These are phyloP conservation scores for Sebastes aleutianus DNA, from an alignment of 2,797 vertebrate species.

Conservation along the genomic window DNA sequence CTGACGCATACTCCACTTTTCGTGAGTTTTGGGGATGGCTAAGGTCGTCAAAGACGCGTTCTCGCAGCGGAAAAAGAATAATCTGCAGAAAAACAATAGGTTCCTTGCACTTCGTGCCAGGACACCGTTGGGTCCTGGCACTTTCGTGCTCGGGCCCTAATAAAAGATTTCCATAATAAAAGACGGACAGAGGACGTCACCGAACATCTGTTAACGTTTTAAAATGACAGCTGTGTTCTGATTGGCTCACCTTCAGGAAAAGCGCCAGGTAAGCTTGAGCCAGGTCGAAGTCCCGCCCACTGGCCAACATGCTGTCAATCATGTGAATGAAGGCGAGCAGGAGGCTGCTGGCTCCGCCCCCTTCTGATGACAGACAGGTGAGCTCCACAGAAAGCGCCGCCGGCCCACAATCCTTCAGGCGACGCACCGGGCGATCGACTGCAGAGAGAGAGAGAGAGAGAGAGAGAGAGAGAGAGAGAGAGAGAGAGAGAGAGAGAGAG, in stretches of 20 bases:
- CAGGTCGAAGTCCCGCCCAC: slow-evolving; percentile 90
- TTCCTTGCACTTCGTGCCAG: no score
- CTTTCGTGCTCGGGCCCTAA: no score
- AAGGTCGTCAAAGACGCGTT: no score
- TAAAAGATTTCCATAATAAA: slow-evolving; percentile 23
- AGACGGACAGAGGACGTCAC: background rate
- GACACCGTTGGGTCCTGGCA: no score
- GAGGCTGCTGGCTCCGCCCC: slow-evolving; percentile 82
- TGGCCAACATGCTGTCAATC: slow-evolving; percentile 87
- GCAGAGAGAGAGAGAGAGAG: background rate
- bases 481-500: background rate
- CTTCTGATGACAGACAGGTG: slow-evolving; percentile 84
- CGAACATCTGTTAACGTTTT: no score
- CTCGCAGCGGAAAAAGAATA: no score
- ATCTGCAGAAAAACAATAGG: no score
- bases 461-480: background rate
- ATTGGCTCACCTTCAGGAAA: slow-evolving; percentile 89
- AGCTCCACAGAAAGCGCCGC: slow-evolving; percentile 88
- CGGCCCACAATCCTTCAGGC: slow-evolving; percentile 90
- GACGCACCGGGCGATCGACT: slow-evolving; percentile 81
- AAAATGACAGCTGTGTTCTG: background rate
- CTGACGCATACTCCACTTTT: no score
- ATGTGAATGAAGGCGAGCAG: slow-evolving; percentile 90
- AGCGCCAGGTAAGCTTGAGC: slow-evolving; percentile 92
- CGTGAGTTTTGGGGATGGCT: no score